Base-by-base conservation (phyloP, 2,797 vertebrate species). In the Pipistrellus kuhlii region DNA sequence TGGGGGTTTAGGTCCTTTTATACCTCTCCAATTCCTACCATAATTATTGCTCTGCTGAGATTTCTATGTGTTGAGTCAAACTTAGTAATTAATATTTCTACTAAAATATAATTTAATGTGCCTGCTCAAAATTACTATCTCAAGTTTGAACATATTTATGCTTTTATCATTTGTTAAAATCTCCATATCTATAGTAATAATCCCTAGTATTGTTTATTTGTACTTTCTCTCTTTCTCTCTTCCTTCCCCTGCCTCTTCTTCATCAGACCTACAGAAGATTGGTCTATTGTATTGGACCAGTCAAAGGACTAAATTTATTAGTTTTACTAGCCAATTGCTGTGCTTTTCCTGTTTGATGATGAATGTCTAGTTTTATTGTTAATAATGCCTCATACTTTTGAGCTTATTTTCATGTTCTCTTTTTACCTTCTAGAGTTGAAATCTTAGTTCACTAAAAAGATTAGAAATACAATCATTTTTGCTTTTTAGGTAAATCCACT, bases 331-430 rank as follows among this genome's bases (percentile, higher is more conserved):
- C 75, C 46, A 57, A 44, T 59, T 51, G 21, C 15, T 69, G 21
- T 21, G 10, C 62, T 64, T 82, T 51, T 83, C 6, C 11, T 20
- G 20, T 80, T 85, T 57, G n/a, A 59, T 73, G 55, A 85, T 21
- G 20, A 77, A 66, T 59, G 17, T 41, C 80, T 73, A 38, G 21
- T 80, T 85, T 71, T 44, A 55, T 46, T 20, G 72, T 59, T 75
- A 69, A 76, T 94, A 69, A 78, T 69, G 51, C 35, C 69, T 82
- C 59, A 32, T 59, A 30, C 13, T 41, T 82, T 76, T 94, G 76
- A 81, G 69, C 69, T 32, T 77, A 82, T 81, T 73, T 85, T 90
- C 14, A 57, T 46, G 35, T 55, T 46, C 75, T 64, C 30, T 35
- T 44, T 53, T 55, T 78, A 23, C 66, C 13, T 77, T 88, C 48